phyloP scores from a whole-genome alignment of 2,888 invertebrate species.

The Eupithecia inturbata region DNA sequence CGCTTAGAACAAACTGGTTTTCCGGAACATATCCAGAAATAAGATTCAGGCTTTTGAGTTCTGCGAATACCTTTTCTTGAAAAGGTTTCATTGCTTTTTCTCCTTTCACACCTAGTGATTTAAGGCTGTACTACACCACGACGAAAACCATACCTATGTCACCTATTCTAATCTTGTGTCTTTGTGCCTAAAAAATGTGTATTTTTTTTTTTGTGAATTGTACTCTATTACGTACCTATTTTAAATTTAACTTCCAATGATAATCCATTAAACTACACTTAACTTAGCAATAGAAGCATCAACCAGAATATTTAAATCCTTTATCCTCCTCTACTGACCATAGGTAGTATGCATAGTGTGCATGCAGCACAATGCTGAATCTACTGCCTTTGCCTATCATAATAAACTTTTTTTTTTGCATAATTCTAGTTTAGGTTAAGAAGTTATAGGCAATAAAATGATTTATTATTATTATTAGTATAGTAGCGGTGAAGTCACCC shows the following conservation, averaged over 20 bases:
- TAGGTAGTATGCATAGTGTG: too few species aligned
- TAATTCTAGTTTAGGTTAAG: too few species aligned
- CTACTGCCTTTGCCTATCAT: too few species aligned
- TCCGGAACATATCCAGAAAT: neutral
- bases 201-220: neutral
- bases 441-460: too few species aligned
- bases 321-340: slow-evolving; percentile 18
- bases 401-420: too few species aligned
- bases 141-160: neutral
- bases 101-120: neutral
- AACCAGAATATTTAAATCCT: slow-evolving; percentile 21
- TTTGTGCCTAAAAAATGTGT: neutral
- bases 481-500: slow-evolving; percentile 49
- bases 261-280: slow-evolving; percentile 27
- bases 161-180: neutral
- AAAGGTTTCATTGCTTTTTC: too few species aligned
- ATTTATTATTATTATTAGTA: too few species aligned
- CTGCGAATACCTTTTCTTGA: neutral
- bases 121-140: neutral
- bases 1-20: neutral
- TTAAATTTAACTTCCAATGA: neutral
- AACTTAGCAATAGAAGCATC: slow-evolving; percentile 36
- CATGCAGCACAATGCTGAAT: too few species aligned
- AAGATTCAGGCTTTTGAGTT: neutral
- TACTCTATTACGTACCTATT: neutral